These are phyloP conservation scores for Rugalucina vietnamica DNA, from an alignment of 2,888 invertebrate species.

Conservation along the genomic window DNA sequence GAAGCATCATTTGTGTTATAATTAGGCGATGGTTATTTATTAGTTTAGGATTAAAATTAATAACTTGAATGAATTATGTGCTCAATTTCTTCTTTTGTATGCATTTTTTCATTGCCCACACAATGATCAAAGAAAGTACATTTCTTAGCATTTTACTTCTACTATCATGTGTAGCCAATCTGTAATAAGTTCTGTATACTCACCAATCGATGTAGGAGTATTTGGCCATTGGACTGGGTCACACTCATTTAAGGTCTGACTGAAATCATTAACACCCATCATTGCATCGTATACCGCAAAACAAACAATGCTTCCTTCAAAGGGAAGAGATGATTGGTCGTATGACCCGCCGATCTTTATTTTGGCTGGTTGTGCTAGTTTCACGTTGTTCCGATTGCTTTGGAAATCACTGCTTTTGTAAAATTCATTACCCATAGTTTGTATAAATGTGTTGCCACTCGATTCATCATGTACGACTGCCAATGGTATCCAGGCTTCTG, in stretches of 20 bases:
- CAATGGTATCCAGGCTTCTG: background rate
- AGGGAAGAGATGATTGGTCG: background rate
- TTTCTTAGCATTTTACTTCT: too few relatives aligned
- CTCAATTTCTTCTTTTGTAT: background rate
- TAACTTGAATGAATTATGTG: background rate
- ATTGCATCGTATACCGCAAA: background rate
- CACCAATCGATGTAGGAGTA: background rate
- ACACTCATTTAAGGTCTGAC: background rate
- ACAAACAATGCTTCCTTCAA: background rate
- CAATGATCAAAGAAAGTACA: background rate
- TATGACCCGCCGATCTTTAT: background rate
- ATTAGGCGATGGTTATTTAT: background rate
- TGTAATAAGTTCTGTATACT: too few relatives aligned
- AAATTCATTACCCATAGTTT: background rate
- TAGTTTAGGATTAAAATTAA: background rate
- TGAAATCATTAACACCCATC: background rate
- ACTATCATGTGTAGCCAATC: too few relatives aligned
- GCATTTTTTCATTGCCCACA: background rate
- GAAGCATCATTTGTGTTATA: background rate
- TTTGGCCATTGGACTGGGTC: background rate
- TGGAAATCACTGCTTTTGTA: background rate
- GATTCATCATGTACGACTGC: background rate
- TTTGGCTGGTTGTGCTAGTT: background rate
- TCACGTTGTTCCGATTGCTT: background rate
- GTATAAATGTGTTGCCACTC: background rate